Base-by-base conservation (phyloP, 2,888 invertebrate genomes). In the Clistopyga incitator region DNA sequence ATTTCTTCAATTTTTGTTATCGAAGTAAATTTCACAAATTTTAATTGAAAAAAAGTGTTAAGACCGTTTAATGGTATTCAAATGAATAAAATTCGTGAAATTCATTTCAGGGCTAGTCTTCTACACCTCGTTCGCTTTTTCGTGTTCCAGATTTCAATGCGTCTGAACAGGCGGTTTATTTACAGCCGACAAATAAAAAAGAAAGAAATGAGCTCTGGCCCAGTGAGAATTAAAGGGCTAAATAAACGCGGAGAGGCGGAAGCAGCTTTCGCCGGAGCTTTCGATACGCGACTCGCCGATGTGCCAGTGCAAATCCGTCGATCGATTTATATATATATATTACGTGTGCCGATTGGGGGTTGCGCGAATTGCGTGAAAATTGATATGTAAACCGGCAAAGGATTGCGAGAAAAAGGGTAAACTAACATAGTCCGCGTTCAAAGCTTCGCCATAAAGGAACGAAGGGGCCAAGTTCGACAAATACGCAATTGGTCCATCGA, bases 301-400 rank as follows among this genome's bases (percentile, higher is more conserved):
- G 23, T 54, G 25, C 15, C 50, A 52, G 68, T 50, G 29, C 34
- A 18, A 45, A 23, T 38, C 2, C 10, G 71, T 25, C 50, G n/a
- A 1, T 38, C 15, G 38, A 47, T 25, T 6, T 11, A 29, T 29
- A 29, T 42, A 15, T 13, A 50, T 34, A 25, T 47, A 42, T 64
- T 52, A 52, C 59, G 20, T 77, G 20, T 13, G 59, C 13, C 52
- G 70, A 61, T 61, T 20, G 29, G 8, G 68, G 20, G 15, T 29
- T 13, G 42, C 42, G 18, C 23, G 29, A 71, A 78, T 54, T 11
- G 42, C 18, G 29, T 13, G 67, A 59, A 74, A 74, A 82, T 74
- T 34, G 67, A 50, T 72, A 72, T 70, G 56, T 50, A 77, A 65
- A 81, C 50, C 67, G 59, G 50, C 13, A 72, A 72, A 72, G 59